Evolutionary conservation across 2,888 invertebrate genomes (phyloP), one percentile per base, ranked within the genome.

Genomic region (Drosophila nigritarsus): DNA sequence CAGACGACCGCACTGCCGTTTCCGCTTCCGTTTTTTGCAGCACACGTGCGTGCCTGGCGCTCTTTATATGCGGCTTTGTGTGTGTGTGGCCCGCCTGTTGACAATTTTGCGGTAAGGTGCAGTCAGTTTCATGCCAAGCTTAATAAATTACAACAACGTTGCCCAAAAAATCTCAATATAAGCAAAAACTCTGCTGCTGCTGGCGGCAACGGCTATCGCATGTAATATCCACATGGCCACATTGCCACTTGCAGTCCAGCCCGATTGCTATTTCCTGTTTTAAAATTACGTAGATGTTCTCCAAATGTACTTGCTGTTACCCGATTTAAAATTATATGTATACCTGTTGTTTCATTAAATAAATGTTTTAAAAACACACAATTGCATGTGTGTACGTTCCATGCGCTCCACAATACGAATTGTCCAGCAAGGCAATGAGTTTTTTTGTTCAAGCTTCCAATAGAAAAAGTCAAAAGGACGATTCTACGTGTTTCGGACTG

Each of bases 11-110:
- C 69, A 54, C 50, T 62, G 69, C 65, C 75, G 67, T 70, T 87
- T 87, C 84, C 84, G 87, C 70, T 83, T 89, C 89, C 89, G 84
- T 54, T 61, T 81, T 78, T 70, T 65, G 54, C 73, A 66, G 45
- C 63, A 62, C 84, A 74, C 79, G 85, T 83, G 75, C 68, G 73
- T 75, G 78, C 76, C 78, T 76, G n/a, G 13, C 54, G n/a, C 54
- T 38, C 38, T 55, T 38, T 38, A 27, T 27, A 27, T 54, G 75
- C 69, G 71, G 68, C 65, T 73, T 50, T 34, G 15, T 2, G 49
- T 61, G 64, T 54, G 55, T 61, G 58, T n/a, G 65, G 45, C 63
- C 54, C 49, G 78, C 75, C 72, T 78, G 82, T 82, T 84, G 87
- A 84, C 77, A 78, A 64, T 80, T 80, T 75, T 78, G 82, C 56